Percentiles rank a stretch among this genome's conserved stretches.
These are phyloP conservation scores for Forficula auricularia DNA, from an alignment of 1,140 invertebrate genomes.

Conservation along the genomic window DNA sequence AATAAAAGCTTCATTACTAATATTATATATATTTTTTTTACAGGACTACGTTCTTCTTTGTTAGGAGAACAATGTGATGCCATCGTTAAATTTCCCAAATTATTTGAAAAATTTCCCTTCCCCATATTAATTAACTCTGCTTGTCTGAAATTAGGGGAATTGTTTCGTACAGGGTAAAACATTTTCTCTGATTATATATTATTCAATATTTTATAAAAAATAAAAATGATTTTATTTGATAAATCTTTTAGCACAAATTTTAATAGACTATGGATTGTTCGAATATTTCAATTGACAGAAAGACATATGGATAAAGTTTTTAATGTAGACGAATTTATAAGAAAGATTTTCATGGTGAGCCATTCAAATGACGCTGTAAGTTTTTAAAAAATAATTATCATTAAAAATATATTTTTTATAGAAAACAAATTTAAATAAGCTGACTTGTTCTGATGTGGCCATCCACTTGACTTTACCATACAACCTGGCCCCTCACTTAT, in stretches of 20 bases:
- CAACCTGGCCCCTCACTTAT: too few species aligned
- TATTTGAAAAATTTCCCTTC: constrained; percentile 95
- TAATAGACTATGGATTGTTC: constrained; percentile 76
- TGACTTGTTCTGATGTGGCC: too few species aligned
- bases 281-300: constrained; percentile 87
- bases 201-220: constrained; percentile 5
- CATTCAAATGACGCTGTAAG: constrained; percentile 84
- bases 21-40: constrained; percentile 21
- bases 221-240: not conserved
- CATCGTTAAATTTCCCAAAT: constrained; percentile 78
- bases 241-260: constrained; percentile 70
- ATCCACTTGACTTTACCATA: too few species aligned
- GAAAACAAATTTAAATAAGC: too few species aligned
- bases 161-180: constrained; percentile 69
- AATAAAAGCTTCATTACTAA: not conserved
- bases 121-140: constrained; percentile 95
- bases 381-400: constrained; percentile 1
- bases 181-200: constrained; percentile 1
- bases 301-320: constrained; percentile 93
- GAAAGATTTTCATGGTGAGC: constrained; percentile 83
- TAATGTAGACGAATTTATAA: constrained; percentile 89
- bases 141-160: constrained; percentile 82
- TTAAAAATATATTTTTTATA: not conserved
- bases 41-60: constrained; percentile 70
- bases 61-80: constrained; percentile 92